phyloP scores from a whole-genome alignment of 2,113 vertebrate species.

The Syngnathoides biaculeatus region DNA sequence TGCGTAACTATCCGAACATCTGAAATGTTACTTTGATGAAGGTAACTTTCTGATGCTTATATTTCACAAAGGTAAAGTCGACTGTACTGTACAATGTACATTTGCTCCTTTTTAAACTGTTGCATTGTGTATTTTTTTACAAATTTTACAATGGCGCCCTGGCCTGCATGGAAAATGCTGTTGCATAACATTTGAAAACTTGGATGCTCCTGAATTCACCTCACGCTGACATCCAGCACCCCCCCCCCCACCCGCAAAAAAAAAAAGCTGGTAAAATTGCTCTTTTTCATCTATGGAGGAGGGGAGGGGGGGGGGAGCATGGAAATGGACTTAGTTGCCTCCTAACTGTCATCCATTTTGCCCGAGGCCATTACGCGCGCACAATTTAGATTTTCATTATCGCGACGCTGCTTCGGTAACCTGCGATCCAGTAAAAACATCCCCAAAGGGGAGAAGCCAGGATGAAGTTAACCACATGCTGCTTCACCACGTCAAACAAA shows the following conservation, averaged over 20 bases:
- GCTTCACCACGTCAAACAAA: too few relatives aligned
- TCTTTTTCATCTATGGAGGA: conserved; percentile 9
- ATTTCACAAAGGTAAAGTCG: too few relatives aligned
- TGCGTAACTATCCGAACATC: too few relatives aligned
- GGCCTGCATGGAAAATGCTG: neutral
- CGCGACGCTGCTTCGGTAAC: conserved; percentile 29
- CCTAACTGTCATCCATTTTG: conserved; percentile 18
- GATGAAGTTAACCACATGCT: too few relatives aligned
- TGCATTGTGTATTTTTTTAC: neutral
- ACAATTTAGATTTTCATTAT: conserved; percentile 41
- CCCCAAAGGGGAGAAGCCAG: too few relatives aligned
- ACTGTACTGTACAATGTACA: too few relatives aligned
- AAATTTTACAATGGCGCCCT: neutral
- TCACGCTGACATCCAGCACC: neutral
- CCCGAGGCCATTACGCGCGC: conserved; percentile 30
- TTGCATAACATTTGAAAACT: neutral
- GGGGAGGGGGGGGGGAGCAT: too few relatives aligned
- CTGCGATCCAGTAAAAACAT: neutral
- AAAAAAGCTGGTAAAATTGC: conserved; percentile 3
- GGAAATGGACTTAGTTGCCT: neutral
- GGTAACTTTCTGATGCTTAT: too few relatives aligned
- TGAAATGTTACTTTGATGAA: too few relatives aligned
- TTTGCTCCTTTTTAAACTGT: too few relatives aligned
- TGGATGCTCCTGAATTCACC: neutral
- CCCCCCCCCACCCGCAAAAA: too few relatives aligned